These are phyloP conservation scores for Physocephala rufipes DNA, from an alignment of 2,888 invertebrate species.

Conservation along the genomic window DNA sequence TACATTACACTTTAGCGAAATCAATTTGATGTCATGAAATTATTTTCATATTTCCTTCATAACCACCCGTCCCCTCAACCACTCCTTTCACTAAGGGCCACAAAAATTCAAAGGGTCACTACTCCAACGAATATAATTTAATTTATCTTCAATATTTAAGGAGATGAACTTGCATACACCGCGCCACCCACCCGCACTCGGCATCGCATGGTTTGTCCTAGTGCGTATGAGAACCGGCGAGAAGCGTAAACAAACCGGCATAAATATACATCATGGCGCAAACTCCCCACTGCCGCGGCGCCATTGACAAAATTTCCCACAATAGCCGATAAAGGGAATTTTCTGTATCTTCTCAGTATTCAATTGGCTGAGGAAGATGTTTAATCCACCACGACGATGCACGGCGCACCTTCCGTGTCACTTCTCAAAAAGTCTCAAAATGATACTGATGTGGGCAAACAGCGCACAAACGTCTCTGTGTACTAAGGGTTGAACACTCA, in stretches of 20 bases:
- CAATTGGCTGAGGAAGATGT: background rate
- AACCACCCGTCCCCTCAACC: too few species aligned
- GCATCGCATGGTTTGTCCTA: constrained; percentile 22
- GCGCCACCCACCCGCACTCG: background rate
- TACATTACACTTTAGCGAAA: too few species aligned
- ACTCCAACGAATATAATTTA: background rate
- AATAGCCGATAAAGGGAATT: constrained; percentile 8
- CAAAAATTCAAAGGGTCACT: background rate
- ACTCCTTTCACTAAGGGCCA: background rate
- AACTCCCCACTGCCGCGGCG: constrained; percentile 40
- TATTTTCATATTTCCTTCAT: too few species aligned
- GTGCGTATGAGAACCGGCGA: constrained; percentile 47
- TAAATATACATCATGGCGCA: constrained; percentile 38
- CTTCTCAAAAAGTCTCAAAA: constrained; percentile 16
- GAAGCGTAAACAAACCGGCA: constrained; percentile 64
- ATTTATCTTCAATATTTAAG: constrained; percentile 27
- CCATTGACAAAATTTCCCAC: constrained; percentile 13
- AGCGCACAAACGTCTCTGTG: constrained; percentile 25
- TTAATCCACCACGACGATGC: constrained; percentile 6
- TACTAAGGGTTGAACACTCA: constrained; percentile 51
- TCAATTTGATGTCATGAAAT: too few species aligned
- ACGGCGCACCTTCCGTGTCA: constrained; percentile 5
- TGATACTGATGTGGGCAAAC: constrained; percentile 11
- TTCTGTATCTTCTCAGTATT: background rate
- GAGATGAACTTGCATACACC: too few species aligned